phyloP scores from a whole-genome alignment of 2,888 invertebrate genomes.

The Diplolepis rosae region DNA sequence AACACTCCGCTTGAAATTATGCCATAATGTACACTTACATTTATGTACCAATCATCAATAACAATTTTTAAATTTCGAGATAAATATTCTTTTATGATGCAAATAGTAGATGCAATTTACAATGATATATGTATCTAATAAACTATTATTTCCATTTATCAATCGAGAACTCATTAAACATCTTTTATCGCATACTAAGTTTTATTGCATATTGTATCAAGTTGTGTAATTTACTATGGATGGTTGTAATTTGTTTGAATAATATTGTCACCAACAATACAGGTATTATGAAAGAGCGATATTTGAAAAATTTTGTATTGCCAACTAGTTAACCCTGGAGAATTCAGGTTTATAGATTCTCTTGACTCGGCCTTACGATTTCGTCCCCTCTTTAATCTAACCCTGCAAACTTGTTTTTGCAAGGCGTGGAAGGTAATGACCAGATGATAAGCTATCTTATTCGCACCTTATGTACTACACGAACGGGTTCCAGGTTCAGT shows the following conservation, averaged over 20 bases:
- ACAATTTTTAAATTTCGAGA: too few species aligned
- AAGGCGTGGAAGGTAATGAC: conserved; percentile 13
- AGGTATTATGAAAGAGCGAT: conserved; percentile 4
- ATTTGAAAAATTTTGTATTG: conserved; percentile 6
- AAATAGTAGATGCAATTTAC: too few species aligned
- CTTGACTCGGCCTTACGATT: conserved; percentile 5
- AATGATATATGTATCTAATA: too few species aligned
- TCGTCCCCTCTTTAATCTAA: conserved; percentile 10
- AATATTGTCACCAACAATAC: conserved; percentile 1
- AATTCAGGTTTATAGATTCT: conserved; percentile 13
- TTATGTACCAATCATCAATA: too few species aligned
- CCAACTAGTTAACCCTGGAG: conserved; percentile 19
- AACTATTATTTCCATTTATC: too few species aligned
- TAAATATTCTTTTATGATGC: too few species aligned
- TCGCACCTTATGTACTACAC: conserved; percentile 12
- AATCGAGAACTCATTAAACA: too few species aligned
- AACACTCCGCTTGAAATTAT: too few species aligned
- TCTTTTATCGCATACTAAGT: too few species aligned
- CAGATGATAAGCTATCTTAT: conserved; percentile 22
- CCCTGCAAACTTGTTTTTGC: conserved; percentile 18
- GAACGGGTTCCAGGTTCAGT: conserved; percentile 9
- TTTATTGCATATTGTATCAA: background rate
- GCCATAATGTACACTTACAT: too few species aligned
- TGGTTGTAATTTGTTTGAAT: conserved; percentile 16
- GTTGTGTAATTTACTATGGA: background rate